Base-by-base conservation (phyloP, 2,113 vertebrate species). In the Lynx canadensis region DNA sequence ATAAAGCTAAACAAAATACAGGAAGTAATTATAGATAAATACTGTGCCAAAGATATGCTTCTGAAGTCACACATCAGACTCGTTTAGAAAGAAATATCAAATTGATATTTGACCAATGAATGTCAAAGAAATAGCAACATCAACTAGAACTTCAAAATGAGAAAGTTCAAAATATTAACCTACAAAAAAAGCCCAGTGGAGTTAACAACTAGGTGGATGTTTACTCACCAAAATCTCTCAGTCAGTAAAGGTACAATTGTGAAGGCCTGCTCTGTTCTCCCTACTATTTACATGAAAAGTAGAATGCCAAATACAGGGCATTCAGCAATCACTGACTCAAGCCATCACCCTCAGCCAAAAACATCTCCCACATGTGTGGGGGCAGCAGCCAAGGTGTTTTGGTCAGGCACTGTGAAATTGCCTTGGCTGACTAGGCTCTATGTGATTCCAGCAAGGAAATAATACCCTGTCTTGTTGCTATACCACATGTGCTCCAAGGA, bases 261-360 rank as follows among this genome's bases (percentile, higher is more conserved):
- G 86, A 97, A 97, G 82, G 93, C 48, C 79, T 86, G 18, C 69
- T 96, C 94, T 97, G 89, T 97, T 97, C 89, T 96, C 74, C 60
- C 41, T 36, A 41, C 29, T 71, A 57, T 91, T 97, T 95, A 95
- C 65, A 45, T 63, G 79, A 88, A 79, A 83, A 92, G 71, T 50
- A 71, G 57, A 95, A 96, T 45, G 82, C 82, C 88, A 97, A 86
- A 38, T 74, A 52, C 41, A 69, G 68, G 60, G 85, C 50, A 89
- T 57, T 91, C 74, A 83, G 79, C 41, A 96, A 45, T 89, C 93
- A 83, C 73, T 69, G 48, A 66, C 52, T 91, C 48, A 89, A 76
- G 41, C 33, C 73, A 88, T 79, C 13, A 0, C 50, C 60, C 29
- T 76, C 41, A 79, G 79, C 94, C 93, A 85, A 97, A 95, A 83